Evolutionary conservation across 2,113 vertebrate genomes (phyloP), one percentile per base, ranked within the genome.

Genomic region (Muntiacus reevesi): DNA sequence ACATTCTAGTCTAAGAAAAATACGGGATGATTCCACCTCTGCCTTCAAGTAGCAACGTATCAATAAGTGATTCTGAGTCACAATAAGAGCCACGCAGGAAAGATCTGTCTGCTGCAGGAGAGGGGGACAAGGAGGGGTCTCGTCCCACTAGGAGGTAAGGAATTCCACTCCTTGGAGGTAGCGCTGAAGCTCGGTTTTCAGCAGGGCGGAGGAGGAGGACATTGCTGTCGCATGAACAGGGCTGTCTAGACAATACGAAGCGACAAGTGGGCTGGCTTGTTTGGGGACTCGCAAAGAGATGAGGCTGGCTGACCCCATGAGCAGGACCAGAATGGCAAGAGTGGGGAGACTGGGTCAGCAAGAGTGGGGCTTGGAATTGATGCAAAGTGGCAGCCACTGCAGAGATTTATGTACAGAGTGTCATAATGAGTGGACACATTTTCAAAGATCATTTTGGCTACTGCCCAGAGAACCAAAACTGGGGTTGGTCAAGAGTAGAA

Each of bases 221-320:
- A 2, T 5, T 19, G 33, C 30, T 43, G 30, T 23, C 2, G 2
- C 16, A 2, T 1, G 23, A 71, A 30, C 40, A 30, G 33, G 0
- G 17, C 0, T 67, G 8, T 30, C 13, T 6, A 27, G 50, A 59
- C 28, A 55, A 71, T 2, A 12, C 1, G 21, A 55, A 62, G 17
- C 2, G 3, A 76, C 23, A 40, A 27, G n/a, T 16, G 12, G 33
- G 62, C 36, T 85, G 86, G 21, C 27, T 40, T 84, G 43, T 60
- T n/a, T 83, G 71, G 71, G 57, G 45, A 81, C 21, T 47, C 1
- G 10, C 0, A 43, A 33, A 43, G 59, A 40, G 74, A 13, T 0
- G 11, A 60, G 47, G 86, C 50, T 85, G 83, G 28, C 89, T 45
- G 17, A 36, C 47, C 84, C 30, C 1, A 6, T 2, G 47, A 83